Percentiles rank a stretch among this genome's conserved stretches.
phyloP scores from a whole-genome alignment of 64 coral and sea anemone genomes.

The Pocillopora damicornis region DNA sequence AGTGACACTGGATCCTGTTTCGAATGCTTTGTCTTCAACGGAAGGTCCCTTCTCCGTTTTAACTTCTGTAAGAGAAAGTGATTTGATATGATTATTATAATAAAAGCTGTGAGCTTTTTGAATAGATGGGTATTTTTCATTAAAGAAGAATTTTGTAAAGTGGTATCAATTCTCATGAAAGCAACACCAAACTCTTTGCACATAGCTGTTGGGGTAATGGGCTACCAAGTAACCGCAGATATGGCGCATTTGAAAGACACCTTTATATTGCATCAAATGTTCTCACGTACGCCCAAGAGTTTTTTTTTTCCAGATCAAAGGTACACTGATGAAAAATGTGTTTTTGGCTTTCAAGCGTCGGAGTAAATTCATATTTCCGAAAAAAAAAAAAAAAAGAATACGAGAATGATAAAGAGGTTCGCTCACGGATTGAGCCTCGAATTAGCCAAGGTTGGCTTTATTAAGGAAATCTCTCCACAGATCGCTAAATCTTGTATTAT shows the following conservation, averaged over 20 bases:
- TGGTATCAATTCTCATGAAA: slow-evolving; percentile 5
- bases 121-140: not conserved
- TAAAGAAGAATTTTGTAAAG: not conserved
- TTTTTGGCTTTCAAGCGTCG: not conserved
- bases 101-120: not conserved
- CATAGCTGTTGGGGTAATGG: slow-evolving; percentile 13
- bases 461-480: slow-evolving; percentile 8
- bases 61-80: not conserved
- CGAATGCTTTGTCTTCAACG: not conserved
- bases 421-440: not conserved
- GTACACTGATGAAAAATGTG: not conserved
- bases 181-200: not conserved
- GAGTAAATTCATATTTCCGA: not conserved
- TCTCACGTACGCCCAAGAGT: not conserved
- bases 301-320: not conserved
- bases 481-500: not conserved
- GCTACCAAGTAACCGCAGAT: slow-evolving; percentile 19
- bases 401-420: not conserved
- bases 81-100: not conserved
- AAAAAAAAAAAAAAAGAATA: not conserved
- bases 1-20: too few relatives aligned
- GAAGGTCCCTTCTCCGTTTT: slow-evolving; percentile 1
- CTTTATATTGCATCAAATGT: not conserved
- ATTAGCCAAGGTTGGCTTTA: not conserved
- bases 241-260: not conserved